Evolutionary conservation across 2,113 vertebrate species (phyloP).

Genomic region (Podocnemis expansa): DNA sequence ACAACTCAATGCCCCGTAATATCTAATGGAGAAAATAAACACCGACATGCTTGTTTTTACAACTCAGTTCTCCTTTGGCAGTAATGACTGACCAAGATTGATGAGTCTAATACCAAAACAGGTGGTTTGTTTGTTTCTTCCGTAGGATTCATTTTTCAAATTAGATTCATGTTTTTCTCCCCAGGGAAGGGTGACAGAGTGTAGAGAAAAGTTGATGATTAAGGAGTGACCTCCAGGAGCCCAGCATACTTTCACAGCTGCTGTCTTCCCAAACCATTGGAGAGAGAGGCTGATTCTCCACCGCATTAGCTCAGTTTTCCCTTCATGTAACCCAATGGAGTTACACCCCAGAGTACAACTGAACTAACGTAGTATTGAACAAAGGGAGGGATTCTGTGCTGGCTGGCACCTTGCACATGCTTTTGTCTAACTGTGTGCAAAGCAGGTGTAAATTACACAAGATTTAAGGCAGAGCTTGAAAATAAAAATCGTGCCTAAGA

Average conservation of each 20-base stretch:
- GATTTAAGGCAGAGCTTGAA: not conserved
- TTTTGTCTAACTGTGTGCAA: not conserved
- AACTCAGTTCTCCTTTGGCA: constrained; percentile 62
- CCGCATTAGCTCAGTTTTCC: not conserved
- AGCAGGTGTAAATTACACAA: not conserved
- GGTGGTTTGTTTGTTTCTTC: constrained; percentile 63
- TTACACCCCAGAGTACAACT: not conserved
- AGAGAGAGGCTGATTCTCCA: not conserved
- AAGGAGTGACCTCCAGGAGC: not conserved
- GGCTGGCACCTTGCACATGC: not conserved
- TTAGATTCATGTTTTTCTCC: not conserved
- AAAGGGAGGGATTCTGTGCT: not conserved
- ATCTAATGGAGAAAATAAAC: constrained; percentile 55
- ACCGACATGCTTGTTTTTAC: constrained; percentile 60
- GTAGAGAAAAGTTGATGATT: constrained; percentile 3
- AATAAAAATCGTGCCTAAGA: not conserved
- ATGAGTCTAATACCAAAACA: constrained; percentile 65
- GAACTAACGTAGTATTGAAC: not conserved
- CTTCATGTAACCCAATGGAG: not conserved
- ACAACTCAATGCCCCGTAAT: constrained; percentile 44
- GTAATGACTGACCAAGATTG: constrained; percentile 68
- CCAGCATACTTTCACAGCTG: not conserved
- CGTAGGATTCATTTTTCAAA: constrained; percentile 66
- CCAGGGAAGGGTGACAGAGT: not conserved
- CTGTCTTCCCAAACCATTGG: constrained; percentile 6